These are phyloP conservation scores for Crotalus helleri DNA, from an alignment of 2,113 vertebrate species.

Conservation along the genomic window DNA sequence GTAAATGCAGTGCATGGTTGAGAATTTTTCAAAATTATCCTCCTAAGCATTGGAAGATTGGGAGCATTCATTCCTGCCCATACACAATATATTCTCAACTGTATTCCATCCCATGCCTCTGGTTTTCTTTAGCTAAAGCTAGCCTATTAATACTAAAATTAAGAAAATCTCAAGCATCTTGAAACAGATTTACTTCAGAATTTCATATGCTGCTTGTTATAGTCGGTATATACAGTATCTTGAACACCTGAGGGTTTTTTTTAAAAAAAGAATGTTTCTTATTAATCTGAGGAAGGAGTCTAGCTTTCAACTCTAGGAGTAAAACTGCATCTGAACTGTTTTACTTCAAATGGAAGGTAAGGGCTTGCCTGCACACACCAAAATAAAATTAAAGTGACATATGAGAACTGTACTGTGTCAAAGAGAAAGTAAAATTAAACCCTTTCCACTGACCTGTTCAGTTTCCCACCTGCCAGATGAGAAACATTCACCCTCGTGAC, in stretches of 20 bases:
- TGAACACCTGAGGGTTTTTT: background rate
- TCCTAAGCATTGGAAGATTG: slow-evolving; percentile 9
- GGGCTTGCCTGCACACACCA: too few species aligned
- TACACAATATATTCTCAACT: background rate
- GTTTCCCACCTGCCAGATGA: background rate
- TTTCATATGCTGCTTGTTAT: background rate
- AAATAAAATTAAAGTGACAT: background rate
- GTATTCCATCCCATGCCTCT: background rate
- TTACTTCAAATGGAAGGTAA: background rate
- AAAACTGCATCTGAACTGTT: background rate
- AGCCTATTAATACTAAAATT: background rate
- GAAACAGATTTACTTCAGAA: background rate
- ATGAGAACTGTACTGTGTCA: background rate
- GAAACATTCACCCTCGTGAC: background rate
- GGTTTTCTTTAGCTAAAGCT: background rate
- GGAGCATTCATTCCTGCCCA: background rate
- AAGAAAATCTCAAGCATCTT: background rate
- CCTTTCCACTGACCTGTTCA: background rate
- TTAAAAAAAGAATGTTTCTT: background rate
- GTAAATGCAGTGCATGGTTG: background rate
- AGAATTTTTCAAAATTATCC: background rate
- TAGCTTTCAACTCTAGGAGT: background rate
- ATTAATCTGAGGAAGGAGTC: background rate
- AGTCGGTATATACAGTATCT: background rate
- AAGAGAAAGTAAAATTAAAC: background rate